Evolutionary conservation across 2,113 vertebrate species (phyloP), one percentile per base, ranked within the genome.

Genomic region (Circaetus cinerascens): DNA sequence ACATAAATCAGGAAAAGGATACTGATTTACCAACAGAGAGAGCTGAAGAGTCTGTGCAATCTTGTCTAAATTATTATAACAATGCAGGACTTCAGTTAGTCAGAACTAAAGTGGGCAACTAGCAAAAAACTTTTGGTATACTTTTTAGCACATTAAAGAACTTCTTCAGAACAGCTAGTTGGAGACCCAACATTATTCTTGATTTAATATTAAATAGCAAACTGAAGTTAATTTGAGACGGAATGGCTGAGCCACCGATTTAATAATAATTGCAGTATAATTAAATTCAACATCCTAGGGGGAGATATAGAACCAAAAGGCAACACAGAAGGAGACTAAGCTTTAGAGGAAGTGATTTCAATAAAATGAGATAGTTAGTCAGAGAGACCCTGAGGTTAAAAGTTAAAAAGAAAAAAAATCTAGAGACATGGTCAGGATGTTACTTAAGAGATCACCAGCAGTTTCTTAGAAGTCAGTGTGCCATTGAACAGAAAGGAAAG

Each of bases 281-380:
- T 94, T 94, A 92, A 92, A 86, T 89, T 86, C 46, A 74, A 11
- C 89, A 77, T 96, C 56, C 80, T 96, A 59, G 72, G 46, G 82
- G 72, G 60, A 92, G 83, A 59, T 50, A 55, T 2, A 74, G 89
- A 77, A 94, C 45, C 26, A 69, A 84, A 87, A 89, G 77, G 55
- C 86, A 95, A 59, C 63, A 74, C 4, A 80, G 86, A 59, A 76
- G 25, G 38, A 86, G 68, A 36, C 59, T 45, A 41, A 94, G 30
- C 40, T 80, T 74, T 62, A 89, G 59, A 89, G 79, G 59, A 95
- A 74, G 64, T 68, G 50, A 81, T 91, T 88, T 77, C 63, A 81
- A 20, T 88, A 59, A 68, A 84, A 67, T 55, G 75, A 91, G 18
- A 11, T 32, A 57, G 69, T 45, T 84, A 68, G 32, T 71, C 32